A percentile compares a stretch with the other conserved stretches of the same genome.
Conservation (phyloP, 2,797 vertebrate species). For the Spea hammondii region DNA sequence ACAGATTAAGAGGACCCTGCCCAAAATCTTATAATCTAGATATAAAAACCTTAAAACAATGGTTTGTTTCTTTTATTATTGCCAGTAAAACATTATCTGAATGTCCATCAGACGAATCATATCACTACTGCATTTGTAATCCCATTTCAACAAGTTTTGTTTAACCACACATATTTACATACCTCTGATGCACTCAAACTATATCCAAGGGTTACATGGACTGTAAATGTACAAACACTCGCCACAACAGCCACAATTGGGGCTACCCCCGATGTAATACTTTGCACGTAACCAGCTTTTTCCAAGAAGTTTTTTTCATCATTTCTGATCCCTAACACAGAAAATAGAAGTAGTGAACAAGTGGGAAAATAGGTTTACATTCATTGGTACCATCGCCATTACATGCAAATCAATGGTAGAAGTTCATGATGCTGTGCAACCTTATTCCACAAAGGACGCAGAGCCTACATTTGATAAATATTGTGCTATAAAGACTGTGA, state of each 20-base stretch:
- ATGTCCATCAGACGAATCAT: too few relatives aligned
- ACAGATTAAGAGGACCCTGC: too few relatives aligned
- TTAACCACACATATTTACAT: slow-evolving; percentile 1
- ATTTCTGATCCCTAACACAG: slow-evolving; percentile 69
- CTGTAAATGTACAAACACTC: slow-evolving; percentile 79
- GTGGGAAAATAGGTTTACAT: too few relatives aligned
- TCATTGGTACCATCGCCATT: too few relatives aligned
- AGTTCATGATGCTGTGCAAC: too few relatives aligned
- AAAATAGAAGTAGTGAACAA: not conserved
- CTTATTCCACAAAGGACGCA: too few relatives aligned
- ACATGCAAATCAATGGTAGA: too few relatives aligned
- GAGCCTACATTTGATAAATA: not conserved
- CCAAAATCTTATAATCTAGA: too few relatives aligned
- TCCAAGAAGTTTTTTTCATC: slow-evolving; percentile 74
- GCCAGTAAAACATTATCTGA: too few relatives aligned
- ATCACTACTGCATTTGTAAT: too few relatives aligned
- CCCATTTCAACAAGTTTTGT: not conserved
- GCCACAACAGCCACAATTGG: slow-evolving; percentile 78
- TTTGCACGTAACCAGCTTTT: slow-evolving; percentile 72
- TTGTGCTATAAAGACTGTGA: not conserved
- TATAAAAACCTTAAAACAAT: too few relatives aligned
- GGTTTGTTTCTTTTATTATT: too few relatives aligned
- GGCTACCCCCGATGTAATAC: slow-evolving; percentile 75
- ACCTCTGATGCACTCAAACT: slow-evolving; percentile 80
- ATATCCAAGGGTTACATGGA: slow-evolving; percentile 77